Conservation (phyloP, 30 jellyfish, hydroid and myxozoan species). For the Hydractinia symbiolongicarpus region DNA sequence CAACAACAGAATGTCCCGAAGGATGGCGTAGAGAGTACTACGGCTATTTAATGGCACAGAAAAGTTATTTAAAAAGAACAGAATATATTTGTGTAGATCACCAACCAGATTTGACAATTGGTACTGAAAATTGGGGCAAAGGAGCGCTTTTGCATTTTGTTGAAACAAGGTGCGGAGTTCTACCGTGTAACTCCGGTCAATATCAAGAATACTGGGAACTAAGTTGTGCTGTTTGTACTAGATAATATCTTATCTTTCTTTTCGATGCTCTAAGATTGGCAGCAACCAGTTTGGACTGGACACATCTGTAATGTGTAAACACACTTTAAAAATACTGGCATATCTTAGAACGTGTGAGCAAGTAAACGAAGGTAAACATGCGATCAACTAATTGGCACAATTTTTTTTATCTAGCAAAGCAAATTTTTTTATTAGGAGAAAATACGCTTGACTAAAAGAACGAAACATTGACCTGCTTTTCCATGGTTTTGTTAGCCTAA, state of each 20-base stretch:
- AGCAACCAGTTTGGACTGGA: too few species aligned
- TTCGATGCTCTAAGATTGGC: too few species aligned
- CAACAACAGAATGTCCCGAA: slow-evolving; percentile 60
- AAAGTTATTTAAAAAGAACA: slow-evolving; percentile 57
- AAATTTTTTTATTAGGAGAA: too few species aligned
- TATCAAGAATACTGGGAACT: slow-evolving; percentile 57
- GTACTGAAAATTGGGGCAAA: slow-evolving; percentile 34
- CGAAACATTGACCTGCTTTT: too few species aligned
- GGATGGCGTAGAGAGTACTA: slow-evolving; percentile 77
- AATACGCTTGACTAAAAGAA: too few species aligned
- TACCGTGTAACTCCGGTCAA: slow-evolving; percentile 40
- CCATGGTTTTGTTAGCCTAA: too few species aligned
- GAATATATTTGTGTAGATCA: slow-evolving; percentile 94
- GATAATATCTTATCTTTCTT: not conserved
- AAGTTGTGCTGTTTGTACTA: slow-evolving; percentile 90
- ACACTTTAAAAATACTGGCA: too few species aligned
- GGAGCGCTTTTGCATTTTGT: slow-evolving; percentile 77
- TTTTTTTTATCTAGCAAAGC: too few species aligned
- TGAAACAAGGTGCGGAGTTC: slow-evolving; percentile 72
- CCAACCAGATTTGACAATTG: slow-evolving; percentile 45
- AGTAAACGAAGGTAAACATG: too few species aligned
- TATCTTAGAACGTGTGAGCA: too few species aligned
- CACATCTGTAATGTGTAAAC: too few species aligned
- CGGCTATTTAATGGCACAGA: slow-evolving; percentile 95
- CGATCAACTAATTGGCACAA: too few species aligned